phyloP scores from a whole-genome alignment of 2,797 vertebrate genomes.

The Sibirionetta formosa region DNA sequence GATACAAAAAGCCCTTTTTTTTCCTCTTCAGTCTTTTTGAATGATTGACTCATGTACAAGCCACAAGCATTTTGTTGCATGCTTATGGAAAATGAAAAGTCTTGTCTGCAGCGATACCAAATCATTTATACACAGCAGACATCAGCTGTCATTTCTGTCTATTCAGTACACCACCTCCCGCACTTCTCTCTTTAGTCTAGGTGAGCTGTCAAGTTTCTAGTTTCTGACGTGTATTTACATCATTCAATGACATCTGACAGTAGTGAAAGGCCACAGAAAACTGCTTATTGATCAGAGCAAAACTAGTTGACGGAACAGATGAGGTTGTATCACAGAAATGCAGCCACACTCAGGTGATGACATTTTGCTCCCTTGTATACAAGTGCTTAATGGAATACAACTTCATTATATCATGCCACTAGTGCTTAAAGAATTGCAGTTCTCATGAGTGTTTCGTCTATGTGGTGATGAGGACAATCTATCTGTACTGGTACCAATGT shows the following conservation, averaged over 20 bases:
- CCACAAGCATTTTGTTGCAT: neutral
- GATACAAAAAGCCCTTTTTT: neutral
- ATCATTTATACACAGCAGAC: slow-evolving; percentile 74
- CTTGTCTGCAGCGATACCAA: slow-evolving; percentile 62
- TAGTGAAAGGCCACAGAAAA: slow-evolving; percentile 97
- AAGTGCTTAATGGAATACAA: slow-evolving; percentile 92
- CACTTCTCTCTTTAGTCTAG: slow-evolving; percentile 78
- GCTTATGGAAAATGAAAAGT: slow-evolving; percentile 59
- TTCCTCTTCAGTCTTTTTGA: slow-evolving; percentile 9
- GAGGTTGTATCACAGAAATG: slow-evolving; percentile 90
- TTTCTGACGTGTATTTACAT: slow-evolving; percentile 96
- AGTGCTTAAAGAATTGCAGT: slow-evolving; percentile 84
- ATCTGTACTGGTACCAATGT: slow-evolving; percentile 85
- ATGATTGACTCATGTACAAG: slow-evolving; percentile 22
- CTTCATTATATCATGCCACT: slow-evolving; percentile 97
- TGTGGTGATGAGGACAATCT: slow-evolving; percentile 84
- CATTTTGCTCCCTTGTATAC: slow-evolving; percentile 84
- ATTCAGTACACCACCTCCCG: slow-evolving; percentile 51
- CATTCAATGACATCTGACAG: slow-evolving; percentile 95
- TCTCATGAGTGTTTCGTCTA: slow-evolving; percentile 83
- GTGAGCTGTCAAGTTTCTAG: slow-evolving; percentile 93
- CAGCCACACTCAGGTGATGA: slow-evolving; percentile 86
- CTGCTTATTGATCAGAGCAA: slow-evolving; percentile 95
- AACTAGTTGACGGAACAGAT: slow-evolving; percentile 97
- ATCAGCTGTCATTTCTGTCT: slow-evolving; percentile 85